Evolutionary conservation across 2,888 invertebrate genomes (phyloP).

Genomic region (Drosophila sordidula): DNA sequence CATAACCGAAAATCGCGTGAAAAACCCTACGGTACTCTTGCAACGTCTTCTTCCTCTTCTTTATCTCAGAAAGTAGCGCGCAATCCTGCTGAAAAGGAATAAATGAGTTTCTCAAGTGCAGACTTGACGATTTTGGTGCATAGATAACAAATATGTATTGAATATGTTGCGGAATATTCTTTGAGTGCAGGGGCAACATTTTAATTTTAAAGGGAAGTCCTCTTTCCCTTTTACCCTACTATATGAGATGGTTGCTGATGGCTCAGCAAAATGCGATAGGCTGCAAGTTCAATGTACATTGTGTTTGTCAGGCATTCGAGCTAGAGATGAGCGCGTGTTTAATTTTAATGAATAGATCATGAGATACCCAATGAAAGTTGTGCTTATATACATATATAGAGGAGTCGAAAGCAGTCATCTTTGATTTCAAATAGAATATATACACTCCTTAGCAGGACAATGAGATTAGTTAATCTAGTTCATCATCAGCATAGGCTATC

Average conservation of each 20-base stretch:
- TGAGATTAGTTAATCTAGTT: too few species aligned
- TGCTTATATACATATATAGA: too few species aligned
- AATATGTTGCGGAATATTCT: constrained; percentile 50
- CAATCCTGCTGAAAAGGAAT: constrained; percentile 37
- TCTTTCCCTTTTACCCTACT: background rate
- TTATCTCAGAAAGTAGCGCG: constrained; percentile 27
- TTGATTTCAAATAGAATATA: too few species aligned
- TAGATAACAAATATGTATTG: constrained; percentile 60
- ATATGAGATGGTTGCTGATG: constrained; percentile 21
- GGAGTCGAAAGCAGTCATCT: too few species aligned
- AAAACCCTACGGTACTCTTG: constrained; percentile 16
- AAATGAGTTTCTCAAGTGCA: constrained; percentile 55
- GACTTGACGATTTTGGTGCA: constrained; percentile 60
- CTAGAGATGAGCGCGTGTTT: constrained; percentile 19
- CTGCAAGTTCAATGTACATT: constrained; percentile 77
- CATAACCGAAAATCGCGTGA: constrained; percentile 37
- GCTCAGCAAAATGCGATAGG: constrained; percentile 49
- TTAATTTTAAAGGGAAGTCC: constrained; percentile 31
- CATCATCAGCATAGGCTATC: too few species aligned
- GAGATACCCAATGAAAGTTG: background rate
- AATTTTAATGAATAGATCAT: background rate
- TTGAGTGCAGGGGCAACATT: constrained; percentile 34
- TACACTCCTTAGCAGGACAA: too few species aligned
- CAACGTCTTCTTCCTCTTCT: constrained; percentile 2
- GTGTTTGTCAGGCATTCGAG: constrained; percentile 6